Evolutionary conservation across 2,113 vertebrate genomes (phyloP).

Genomic region (Peromyscus maniculatus): DNA sequence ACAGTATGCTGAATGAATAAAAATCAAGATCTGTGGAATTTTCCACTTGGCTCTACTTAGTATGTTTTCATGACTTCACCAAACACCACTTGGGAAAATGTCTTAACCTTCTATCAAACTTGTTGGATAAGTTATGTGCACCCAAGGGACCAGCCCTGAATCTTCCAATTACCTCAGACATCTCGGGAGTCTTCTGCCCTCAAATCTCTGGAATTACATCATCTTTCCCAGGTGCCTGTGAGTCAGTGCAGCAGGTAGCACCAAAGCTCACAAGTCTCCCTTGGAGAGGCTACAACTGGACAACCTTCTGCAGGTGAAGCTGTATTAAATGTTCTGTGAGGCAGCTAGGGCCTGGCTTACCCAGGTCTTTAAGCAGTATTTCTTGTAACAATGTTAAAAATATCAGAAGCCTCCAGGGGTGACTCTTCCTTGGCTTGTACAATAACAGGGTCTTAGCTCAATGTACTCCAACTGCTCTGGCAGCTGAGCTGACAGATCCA

Average conservation of each 20-base stretch:
- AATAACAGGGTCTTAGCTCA: not conserved
- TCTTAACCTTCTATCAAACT: constrained; percentile 11
- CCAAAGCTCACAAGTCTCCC: constrained; percentile 10
- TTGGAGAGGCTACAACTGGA: not conserved
- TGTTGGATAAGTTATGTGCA: constrained; percentile 17
- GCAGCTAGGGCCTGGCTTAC: not conserved
- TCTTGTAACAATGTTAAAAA: not conserved
- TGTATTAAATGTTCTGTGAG: not conserved
- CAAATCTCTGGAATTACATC: constrained; percentile 59
- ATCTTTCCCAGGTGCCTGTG: not conserved
- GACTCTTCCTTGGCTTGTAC: not conserved
- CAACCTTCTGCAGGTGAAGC: not conserved
- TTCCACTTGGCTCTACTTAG: constrained; percentile 44
- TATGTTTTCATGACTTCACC: constrained; percentile 22
- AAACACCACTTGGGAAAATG: constrained; percentile 33
- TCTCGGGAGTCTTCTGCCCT: constrained; percentile 54
- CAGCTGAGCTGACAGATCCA: not conserved
- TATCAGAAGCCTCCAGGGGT: not conserved
- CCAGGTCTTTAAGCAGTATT: not conserved
- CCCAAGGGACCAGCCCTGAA: constrained; percentile 52
- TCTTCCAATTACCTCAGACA: constrained; percentile 73
- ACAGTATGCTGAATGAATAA: constrained; percentile 26
- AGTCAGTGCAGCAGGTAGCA: not conserved
- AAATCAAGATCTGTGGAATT: not conserved
- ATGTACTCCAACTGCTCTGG: not conserved